Conservation (phyloP, 2,113 vertebrate genomes). For the Megaptera novaeangliae region DNA sequence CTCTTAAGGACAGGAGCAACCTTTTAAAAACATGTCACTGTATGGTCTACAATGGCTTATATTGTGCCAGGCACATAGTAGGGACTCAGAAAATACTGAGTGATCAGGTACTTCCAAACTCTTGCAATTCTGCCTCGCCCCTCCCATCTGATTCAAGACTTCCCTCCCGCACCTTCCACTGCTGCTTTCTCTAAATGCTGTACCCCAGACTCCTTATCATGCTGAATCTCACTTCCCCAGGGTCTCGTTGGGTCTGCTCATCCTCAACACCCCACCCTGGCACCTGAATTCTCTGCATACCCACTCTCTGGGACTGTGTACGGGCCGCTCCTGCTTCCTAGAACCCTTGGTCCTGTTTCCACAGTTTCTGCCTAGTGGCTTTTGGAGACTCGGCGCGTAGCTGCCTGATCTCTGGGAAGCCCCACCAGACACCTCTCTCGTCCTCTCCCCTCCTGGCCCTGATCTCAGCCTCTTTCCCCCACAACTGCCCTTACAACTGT, state of each 20-base stretch:
- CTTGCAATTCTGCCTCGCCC: not conserved
- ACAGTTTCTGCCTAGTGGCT: not conserved
- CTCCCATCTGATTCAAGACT: not conserved
- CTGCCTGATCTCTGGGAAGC: not conserved
- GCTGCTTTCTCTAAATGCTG: not conserved
- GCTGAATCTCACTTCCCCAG: not conserved
- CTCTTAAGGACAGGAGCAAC: not conserved
- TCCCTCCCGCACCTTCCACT: fast-evolving
- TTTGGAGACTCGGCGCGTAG: not conserved
- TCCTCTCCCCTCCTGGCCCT: not conserved
- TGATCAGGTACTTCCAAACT: no score
- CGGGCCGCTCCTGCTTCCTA: no score
- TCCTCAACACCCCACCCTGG: not conserved
- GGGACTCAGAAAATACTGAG: not conserved
- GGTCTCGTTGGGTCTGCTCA: not conserved
- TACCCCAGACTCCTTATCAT: not conserved
- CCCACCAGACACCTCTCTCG: not conserved
- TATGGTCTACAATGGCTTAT: not conserved
- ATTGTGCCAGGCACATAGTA: not conserved
- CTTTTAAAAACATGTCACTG: not conserved
- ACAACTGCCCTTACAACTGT: not conserved
- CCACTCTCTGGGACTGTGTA: not conserved
- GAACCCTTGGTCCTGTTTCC: not conserved
- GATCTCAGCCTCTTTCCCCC: not conserved
- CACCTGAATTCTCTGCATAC: not conserved